Evolutionary conservation across 2,888 invertebrate species (phyloP).

Genomic region (Xanthia icteritia): DNA sequence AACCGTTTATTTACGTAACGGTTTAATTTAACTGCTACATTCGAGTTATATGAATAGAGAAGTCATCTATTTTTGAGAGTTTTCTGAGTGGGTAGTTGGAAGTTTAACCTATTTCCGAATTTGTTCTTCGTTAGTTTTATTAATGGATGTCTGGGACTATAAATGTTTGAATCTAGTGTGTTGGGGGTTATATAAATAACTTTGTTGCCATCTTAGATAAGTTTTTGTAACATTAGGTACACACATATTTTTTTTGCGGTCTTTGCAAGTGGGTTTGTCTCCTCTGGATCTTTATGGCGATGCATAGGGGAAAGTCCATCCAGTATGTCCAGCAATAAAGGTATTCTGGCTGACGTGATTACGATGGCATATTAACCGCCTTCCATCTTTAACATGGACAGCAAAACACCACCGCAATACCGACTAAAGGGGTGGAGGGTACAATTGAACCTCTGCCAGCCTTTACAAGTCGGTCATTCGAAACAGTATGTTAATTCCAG

Average conservation of each 20-base stretch:
- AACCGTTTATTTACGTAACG: constrained; percentile 47
- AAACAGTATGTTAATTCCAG: constrained; percentile 53
- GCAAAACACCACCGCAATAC: not conserved
- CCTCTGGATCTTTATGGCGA: not conserved
- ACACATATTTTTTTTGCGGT: too few species aligned
- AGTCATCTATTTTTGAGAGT: constrained; percentile 26
- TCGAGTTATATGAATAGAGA: constrained; percentile 32
- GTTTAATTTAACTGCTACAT: constrained; percentile 39
- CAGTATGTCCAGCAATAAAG: not conserved
- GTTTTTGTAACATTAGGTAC: not conserved
- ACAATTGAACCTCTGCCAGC: constrained; percentile 38
- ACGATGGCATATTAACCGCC: not conserved
- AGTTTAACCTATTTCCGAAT: constrained; percentile 32
- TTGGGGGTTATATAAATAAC: not conserved
- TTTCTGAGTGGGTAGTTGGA: not conserved
- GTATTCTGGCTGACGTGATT: too few species aligned
- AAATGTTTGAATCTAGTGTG: not conserved
- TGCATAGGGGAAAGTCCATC: not conserved
- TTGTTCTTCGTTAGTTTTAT: constrained; percentile 16
- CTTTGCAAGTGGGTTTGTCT: not conserved
- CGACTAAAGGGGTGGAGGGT: not conserved
- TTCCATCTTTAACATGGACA: not conserved
- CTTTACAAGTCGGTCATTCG: constrained; percentile 29
- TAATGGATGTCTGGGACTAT: constrained; percentile 7
- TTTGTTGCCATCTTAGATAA: not conserved